phyloP scores from a whole-genome alignment of 2,888 invertebrate species.

The Mantis religiosa region DNA sequence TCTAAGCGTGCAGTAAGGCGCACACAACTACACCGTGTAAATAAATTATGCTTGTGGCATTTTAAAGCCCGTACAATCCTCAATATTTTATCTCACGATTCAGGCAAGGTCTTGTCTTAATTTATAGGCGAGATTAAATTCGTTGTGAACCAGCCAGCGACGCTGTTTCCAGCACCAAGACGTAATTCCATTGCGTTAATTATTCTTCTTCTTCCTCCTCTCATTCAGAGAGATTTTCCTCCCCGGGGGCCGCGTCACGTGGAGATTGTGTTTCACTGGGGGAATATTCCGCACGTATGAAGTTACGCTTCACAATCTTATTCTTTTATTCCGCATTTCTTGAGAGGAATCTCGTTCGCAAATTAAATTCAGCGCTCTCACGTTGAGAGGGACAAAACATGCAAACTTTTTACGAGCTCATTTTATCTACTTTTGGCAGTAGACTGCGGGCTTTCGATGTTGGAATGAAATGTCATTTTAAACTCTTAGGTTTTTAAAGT shows the following conservation, averaged over 20 bases:
- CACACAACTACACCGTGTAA: not conserved
- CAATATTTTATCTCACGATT: not conserved
- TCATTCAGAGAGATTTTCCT: not conserved
- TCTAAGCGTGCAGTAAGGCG: not conserved
- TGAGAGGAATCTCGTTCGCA: not conserved
- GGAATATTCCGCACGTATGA: not conserved
- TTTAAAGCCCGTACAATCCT: not conserved
- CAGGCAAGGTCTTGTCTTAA: not conserved
- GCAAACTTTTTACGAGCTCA: not conserved
- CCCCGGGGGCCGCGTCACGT: too few relatives aligned
- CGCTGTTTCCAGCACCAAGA: not conserved
- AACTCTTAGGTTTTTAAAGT: too few relatives aligned
- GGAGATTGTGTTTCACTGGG: too few relatives aligned
- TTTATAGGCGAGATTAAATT: not conserved
- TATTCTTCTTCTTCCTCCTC: not conserved
- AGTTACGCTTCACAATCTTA: not conserved
- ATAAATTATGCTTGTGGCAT: not conserved
- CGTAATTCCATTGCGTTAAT: not conserved
- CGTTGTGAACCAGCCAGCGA: not conserved
- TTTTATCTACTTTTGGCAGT: not conserved
- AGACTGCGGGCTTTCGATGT: too few relatives aligned
- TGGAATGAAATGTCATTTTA: too few relatives aligned
- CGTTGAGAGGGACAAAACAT: not conserved
- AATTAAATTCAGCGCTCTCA: not conserved
- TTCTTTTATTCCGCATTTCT: not conserved